phyloP scores from a whole-genome alignment of 2,797 vertebrate genomes.

The Acestrorhynchus altus region DNA sequence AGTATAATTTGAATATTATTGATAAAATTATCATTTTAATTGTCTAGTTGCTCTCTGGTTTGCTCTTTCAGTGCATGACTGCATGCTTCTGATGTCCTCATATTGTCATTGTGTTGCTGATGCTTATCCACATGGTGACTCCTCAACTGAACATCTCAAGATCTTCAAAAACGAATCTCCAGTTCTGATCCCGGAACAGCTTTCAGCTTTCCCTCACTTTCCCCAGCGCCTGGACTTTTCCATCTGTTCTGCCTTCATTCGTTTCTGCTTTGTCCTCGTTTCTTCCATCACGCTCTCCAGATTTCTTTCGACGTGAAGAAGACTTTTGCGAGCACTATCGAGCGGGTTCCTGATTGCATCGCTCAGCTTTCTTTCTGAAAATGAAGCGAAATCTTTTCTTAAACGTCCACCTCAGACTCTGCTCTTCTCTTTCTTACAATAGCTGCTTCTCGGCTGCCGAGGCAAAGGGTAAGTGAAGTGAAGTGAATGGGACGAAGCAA shows the following conservation, averaged over 20 bases:
- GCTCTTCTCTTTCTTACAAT: neutral
- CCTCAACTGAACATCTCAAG: too few relatives aligned
- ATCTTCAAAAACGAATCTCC: neutral
- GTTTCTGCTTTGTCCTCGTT: neutral
- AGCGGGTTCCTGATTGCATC: neutral
- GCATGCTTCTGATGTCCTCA: neutral
- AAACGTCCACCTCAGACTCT: neutral
- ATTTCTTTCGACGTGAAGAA: neutral
- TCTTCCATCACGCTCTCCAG: neutral
- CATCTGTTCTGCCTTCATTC: neutral
- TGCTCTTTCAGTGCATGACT: neutral
- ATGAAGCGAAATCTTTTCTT: neutral
- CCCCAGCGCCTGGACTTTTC: neutral
- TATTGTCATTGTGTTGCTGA: neutral
- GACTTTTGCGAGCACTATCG: neutral
- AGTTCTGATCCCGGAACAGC: neutral
- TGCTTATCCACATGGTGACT: neutral
- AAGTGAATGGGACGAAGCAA: neutral
- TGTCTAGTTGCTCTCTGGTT: neutral
- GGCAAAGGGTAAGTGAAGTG: neutral
- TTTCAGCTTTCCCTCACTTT: neutral
- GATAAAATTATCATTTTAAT: too few relatives aligned
- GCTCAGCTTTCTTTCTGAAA: conserved; percentile 4
- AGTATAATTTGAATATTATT: too few relatives aligned
- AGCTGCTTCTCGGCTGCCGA: neutral